Percentiles rank a stretch among this genome's conserved stretches.
These are phyloP conservation scores for Tenebrio molitor DNA, from an alignment of 1,140 invertebrate species.

Conservation along the genomic window DNA sequence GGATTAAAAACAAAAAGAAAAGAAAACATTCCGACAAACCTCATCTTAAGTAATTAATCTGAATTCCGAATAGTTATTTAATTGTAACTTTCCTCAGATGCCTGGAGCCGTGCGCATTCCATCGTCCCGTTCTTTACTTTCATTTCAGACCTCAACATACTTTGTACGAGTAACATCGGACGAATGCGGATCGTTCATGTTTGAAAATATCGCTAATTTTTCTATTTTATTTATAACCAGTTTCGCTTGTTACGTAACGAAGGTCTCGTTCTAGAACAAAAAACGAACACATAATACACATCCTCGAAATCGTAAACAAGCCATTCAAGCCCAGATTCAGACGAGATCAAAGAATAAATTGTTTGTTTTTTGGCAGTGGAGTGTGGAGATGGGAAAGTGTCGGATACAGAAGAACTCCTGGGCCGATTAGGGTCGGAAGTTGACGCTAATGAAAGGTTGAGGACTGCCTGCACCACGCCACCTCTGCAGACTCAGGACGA, in stretches of 20 bases:
- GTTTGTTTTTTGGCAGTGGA: conserved; percentile 53
- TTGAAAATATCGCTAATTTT: neutral
- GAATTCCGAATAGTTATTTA: conserved; percentile 41
- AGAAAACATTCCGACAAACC: conserved; percentile 13
- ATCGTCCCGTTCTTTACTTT: conserved; percentile 40
- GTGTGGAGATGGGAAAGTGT: conserved; percentile 64
- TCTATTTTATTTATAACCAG: neutral
- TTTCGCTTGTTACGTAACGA: neutral
- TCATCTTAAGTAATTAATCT: conserved; percentile 42
- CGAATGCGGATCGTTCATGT: neutral
- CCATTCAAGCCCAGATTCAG: too few relatives aligned
- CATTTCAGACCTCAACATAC: conserved; percentile 24
- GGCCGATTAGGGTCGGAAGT: conserved; percentile 50
- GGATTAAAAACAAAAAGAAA: neutral
- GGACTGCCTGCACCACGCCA: conserved; percentile 46
- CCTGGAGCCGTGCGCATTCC: conserved; percentile 40
- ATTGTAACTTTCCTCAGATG: conserved; percentile 42
- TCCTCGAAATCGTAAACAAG: too few relatives aligned
- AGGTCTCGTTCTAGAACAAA: neutral
- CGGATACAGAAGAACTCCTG: conserved; percentile 67
- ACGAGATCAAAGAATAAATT: neutral
- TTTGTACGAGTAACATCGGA: conserved; percentile 1
- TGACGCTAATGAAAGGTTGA: conserved; percentile 49
- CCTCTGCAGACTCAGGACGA: conserved; percentile 30
- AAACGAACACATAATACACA: too few relatives aligned